Percentiles rank a stretch among this genome's conserved stretches.
These are phyloP conservation scores for Gadus macrocephalus DNA, from an alignment of 2,113 vertebrate genomes.

Conservation along the genomic window DNA sequence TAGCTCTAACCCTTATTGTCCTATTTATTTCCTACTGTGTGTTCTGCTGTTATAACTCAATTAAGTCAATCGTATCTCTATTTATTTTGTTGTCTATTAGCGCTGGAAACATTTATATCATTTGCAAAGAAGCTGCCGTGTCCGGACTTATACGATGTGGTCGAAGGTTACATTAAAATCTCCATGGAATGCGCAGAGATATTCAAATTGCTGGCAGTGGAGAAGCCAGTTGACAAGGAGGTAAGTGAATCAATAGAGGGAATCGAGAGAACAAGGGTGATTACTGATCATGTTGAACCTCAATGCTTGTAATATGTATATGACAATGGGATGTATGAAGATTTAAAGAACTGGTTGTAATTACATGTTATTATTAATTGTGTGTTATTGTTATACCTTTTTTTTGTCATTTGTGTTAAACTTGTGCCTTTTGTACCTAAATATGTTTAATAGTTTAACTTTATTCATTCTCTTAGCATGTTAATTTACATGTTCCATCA, in stretches of 20 bases:
- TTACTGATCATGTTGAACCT: not conserved
- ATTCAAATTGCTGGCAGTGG: slow-evolving; percentile 83
- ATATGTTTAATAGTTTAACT: too few species aligned
- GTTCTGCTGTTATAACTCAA: not conserved
- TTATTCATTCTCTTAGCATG: not conserved
- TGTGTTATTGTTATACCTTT: too few species aligned
- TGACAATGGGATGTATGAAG: too few species aligned
- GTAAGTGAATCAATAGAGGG: slow-evolving; percentile 56
- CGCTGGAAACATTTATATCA: slow-evolving; percentile 79
- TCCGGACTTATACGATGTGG: slow-evolving; percentile 79
- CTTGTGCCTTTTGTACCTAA: too few species aligned
- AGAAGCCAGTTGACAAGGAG: slow-evolving; percentile 76
- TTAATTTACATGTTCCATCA: not conserved
- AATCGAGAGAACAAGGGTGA: not conserved
- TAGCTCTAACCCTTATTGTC: not conserved
- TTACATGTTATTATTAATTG: too few species aligned
- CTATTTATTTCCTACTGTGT: too few species aligned
- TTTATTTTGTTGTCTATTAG: slow-evolving; percentile 55
- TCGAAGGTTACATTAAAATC: slow-evolving; percentile 91
- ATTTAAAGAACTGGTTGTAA: too few species aligned
- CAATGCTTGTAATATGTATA: too few species aligned
- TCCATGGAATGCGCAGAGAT: slow-evolving; percentile 91
- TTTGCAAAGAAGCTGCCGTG: slow-evolving; percentile 77
- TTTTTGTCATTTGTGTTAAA: too few species aligned
- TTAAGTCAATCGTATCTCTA: too few species aligned